These are phyloP conservation scores for Lethrus apterus DNA, from an alignment of 1,140 invertebrate species.

Conservation along the genomic window DNA sequence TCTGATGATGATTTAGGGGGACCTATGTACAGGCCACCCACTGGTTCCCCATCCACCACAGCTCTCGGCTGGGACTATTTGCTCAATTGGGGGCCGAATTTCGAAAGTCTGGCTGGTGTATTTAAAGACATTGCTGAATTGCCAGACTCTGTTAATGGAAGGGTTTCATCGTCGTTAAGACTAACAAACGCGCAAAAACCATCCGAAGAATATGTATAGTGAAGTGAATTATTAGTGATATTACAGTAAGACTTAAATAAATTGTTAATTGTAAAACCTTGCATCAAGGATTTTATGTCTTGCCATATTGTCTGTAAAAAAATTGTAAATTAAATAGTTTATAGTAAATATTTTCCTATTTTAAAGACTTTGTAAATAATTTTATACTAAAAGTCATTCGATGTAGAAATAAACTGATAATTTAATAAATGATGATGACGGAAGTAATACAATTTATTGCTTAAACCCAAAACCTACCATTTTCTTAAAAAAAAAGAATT, in stretches of 20 bases:
- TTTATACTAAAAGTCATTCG: slow-evolving; percentile 20
- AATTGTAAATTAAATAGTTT: slow-evolving; percentile 24
- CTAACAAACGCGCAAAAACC: slow-evolving; percentile 64
- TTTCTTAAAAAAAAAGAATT: too few relatives aligned
- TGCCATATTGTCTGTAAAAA: slow-evolving; percentile 39
- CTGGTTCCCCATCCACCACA: slow-evolving; percentile 64
- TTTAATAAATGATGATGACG: slow-evolving; percentile 11
- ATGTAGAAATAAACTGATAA: slow-evolving; percentile 18
- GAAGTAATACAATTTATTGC: too few relatives aligned
- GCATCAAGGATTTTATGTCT: slow-evolving; percentile 37
- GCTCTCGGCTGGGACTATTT: slow-evolving; percentile 87
- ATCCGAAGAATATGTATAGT: slow-evolving; percentile 70
- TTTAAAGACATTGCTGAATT: slow-evolving; percentile 94
- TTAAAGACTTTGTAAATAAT: slow-evolving; percentile 15
- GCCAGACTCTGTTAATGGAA: slow-evolving; percentile 67
- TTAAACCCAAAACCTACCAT: too few relatives aligned
- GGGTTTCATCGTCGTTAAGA: slow-evolving; percentile 55
- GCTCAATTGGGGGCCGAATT: slow-evolving; percentile 93
- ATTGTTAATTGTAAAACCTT: slow-evolving; percentile 25
- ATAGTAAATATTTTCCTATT: slow-evolving; percentile 10
- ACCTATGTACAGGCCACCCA: slow-evolving; percentile 64
- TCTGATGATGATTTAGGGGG: slow-evolving; percentile 82
- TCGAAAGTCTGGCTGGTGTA: slow-evolving; percentile 88
- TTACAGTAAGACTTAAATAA: slow-evolving; percentile 1
- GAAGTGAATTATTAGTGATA: slow-evolving; percentile 13